Evolutionary conservation across 2,888 invertebrate species (phyloP).

Genomic region (Cheilosia variabilis): DNA sequence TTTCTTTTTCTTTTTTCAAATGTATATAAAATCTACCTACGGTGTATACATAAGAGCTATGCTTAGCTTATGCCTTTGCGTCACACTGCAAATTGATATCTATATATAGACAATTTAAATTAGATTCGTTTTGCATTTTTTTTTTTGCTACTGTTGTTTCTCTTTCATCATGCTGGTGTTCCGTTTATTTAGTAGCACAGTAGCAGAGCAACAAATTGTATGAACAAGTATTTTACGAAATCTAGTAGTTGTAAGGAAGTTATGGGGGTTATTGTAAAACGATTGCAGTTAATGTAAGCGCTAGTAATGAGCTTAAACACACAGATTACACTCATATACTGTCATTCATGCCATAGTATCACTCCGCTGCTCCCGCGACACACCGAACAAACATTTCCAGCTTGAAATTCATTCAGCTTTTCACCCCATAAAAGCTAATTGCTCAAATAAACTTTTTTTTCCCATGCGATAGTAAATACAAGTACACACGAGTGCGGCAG

Average conservation of each 20-base stretch:
- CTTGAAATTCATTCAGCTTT: constrained; percentile 75
- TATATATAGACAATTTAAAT: constrained; percentile 70
- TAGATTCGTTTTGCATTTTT: constrained; percentile 63
- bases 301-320: constrained; percentile 20
- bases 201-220: constrained; percentile 50
- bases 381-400: constrained; percentile 56
- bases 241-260: constrained; percentile 53
- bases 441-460: constrained; percentile 67
- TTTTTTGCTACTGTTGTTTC: constrained; percentile 10
- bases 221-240: constrained; percentile 6
- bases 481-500: neutral
- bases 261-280: constrained; percentile 64
- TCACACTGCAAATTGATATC: constrained; percentile 70
- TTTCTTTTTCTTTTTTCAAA: constrained; percentile 47
- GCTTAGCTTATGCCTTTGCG: constrained; percentile 45
- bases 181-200: constrained; percentile 66
- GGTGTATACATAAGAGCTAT: constrained; percentile 5
- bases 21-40: constrained; percentile 44
- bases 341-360: constrained; percentile 55
- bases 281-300: constrained; percentile 35
- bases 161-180: constrained; percentile 39
- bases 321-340: constrained; percentile 52
- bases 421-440: constrained; percentile 75
- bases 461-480: constrained; percentile 23
- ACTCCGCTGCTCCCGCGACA: neutral